Evolutionary conservation across 2,113 vertebrate species (phyloP), one percentile per base, ranked within the genome.

Genomic region (Rhagologus leucostigma): DNA sequence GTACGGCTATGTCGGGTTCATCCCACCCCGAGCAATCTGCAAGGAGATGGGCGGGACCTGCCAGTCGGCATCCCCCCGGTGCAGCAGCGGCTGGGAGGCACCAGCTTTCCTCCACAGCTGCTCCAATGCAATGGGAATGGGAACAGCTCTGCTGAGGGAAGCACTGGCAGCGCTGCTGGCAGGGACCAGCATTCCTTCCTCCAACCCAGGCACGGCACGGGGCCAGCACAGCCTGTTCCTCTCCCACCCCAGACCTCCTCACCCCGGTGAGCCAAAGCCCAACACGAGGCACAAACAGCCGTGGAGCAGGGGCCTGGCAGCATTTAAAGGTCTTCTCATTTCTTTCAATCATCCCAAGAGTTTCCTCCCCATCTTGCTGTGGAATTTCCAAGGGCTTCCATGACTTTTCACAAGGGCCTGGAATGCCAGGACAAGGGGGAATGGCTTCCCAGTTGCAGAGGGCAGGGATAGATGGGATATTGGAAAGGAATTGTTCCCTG

Each of bases 1-100:
- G 42, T 2, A 7, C 49, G 1, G 1, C n/a, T n/a, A n/a, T n/a
- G n/a, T n/a, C n/a, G n/a, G 70, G 16, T 1, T 16, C n/a, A 57
- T 49, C 42, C 49, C 47, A 35, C 11, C 17, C 18, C 3, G 3
- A 78, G 15, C 32, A 11, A 15, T 5, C 33, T 22, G 5, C 41
- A 22, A 4, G 37, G 52, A 33, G 14, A 33, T 2, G 6, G 14
- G 19, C 69, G 37, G 55, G 21, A 67, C 4, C 17, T 4, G 8
- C 2, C 22, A 4, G 20, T 0, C 44, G 49, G 77, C 33, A 29
- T 52, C 3, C 5, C 41, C 65, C 27, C 13, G 13, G 21, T 7
- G 44, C 63, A 59, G 41, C 42, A 63, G 30, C 6, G 15, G 6
- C 8, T 64, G 49, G 57, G 21, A 46, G 15, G 30, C 23, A 5